Evolutionary conservation across 2,797 vertebrate species (phyloP).

Genomic region (Trachops cirrhosus): DNA sequence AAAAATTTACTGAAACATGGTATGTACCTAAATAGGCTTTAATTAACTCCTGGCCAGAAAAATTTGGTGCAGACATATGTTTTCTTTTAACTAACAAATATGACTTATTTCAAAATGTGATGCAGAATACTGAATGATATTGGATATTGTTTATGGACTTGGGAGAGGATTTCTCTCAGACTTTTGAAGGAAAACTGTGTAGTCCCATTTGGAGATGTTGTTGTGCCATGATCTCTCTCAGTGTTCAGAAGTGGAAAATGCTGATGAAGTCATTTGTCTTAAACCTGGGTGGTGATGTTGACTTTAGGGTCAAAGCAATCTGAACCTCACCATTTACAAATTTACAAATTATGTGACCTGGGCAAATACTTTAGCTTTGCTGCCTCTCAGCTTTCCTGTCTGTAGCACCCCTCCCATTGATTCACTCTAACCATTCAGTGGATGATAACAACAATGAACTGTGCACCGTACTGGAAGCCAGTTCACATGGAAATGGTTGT

Average conservation of each 20-base stretch:
- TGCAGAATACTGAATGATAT: background rate
- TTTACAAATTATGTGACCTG: background rate
- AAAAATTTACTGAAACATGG: background rate
- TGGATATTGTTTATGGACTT: background rate
- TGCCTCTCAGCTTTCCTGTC: background rate
- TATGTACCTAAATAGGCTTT: background rate
- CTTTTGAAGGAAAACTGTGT: background rate
- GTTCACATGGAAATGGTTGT: background rate
- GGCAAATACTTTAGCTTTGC: background rate
- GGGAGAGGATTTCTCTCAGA: background rate
- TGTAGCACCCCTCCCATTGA: background rate
- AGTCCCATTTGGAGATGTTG: background rate
- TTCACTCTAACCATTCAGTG: background rate
- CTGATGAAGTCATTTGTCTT: background rate
- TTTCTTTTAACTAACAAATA: conserved; percentile 17
- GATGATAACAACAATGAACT: background rate
- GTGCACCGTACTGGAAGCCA: background rate
- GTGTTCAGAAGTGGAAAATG: background rate
- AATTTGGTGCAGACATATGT: background rate
- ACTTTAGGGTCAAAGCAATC: background rate
- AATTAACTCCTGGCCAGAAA: conserved; percentile 8
- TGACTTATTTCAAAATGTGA: conserved; percentile 13
- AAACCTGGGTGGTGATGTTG: background rate
- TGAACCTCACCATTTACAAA: background rate
- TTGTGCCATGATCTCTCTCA: background rate